Base-by-base conservation (phyloP, 2,888 invertebrate species). In the Lepidocyrtoides sp. region DNA sequence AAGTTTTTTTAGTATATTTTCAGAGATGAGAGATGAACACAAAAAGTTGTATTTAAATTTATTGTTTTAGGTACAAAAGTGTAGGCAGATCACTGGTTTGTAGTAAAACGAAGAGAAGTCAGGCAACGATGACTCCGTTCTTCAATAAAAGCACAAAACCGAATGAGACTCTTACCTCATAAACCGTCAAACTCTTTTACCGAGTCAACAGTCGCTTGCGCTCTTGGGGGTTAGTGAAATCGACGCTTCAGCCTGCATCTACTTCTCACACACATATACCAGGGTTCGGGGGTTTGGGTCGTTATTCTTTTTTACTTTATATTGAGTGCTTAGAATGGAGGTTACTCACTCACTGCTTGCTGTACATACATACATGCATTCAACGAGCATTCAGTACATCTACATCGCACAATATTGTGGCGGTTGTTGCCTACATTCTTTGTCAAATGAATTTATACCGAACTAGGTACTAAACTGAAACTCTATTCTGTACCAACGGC, bases 71-170 rank as follows among this genome's bases (percentile, higher is more conserved):
- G 77, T 44, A 77, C 44, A 77, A 48, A 77, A 44, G 66, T 48
- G 36, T 69, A 54, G 29, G 10, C 2, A 48, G 12, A 51, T 91
- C 23, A 26, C 86, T 75, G 48, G 81, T 87, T n/a, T n/a, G n/a
- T n/a, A n/a, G n/a, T n/a, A n/a, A n/a, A n/a, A n/a, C n/a, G 81
- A 81, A 81, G 81, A 81, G 54, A 81, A 81, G 81, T 81, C 81
- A 81, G 48, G 81, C 81, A 81, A 81, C 81, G 81, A 17, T 57
- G 81, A 81, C 81, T 81, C 81, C 57, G 54, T 81, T 36, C 81
- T 81, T 81, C 81, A 8, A 14, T 57, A 20, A 36, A 26, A 7
- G 81, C 57, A 57, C 4, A 1, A 57, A 81, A 57, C n/a, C 54
- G 81, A 81, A 81, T 81, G 81, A 54, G 57, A 10, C 81, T 17